Evolutionary conservation across 1,140 invertebrate species (phyloP).

Genomic region (Pseudobourletiella spinata): DNA sequence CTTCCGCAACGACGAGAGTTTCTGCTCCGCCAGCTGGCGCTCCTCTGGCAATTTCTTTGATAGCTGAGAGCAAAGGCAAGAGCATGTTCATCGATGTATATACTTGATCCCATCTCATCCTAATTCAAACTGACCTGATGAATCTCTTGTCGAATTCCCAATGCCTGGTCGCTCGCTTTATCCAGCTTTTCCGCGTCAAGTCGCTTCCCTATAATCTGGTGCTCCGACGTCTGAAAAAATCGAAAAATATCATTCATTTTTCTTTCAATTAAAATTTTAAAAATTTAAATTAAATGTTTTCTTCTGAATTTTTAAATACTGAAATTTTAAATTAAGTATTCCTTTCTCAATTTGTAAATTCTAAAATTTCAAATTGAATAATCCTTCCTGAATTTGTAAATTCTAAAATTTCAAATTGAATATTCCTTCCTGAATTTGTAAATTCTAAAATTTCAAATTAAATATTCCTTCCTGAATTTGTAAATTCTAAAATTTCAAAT

Average conservation of each 20-base stretch:
- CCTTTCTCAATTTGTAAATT: no score
- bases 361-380: no score
- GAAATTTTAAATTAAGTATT: no score
- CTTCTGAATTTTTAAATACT: no score
- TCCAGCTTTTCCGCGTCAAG: slow-evolving; percentile 48
- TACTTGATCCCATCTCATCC: not conserved
- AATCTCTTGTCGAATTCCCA: not conserved
- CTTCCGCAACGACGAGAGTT: slow-evolving; percentile 51
- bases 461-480: no score
- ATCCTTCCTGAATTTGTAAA: no score
- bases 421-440: no score
- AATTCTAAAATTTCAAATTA: no score
- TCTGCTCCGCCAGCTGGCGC: slow-evolving; percentile 50
- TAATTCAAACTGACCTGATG: not conserved
- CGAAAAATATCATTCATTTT: slow-evolving; percentile 15
- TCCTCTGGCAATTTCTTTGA: slow-evolving; percentile 46
- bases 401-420: no score
- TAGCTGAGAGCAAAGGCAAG: slow-evolving; percentile 39
- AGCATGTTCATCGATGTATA: not conserved
- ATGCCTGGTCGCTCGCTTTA: not conserved
- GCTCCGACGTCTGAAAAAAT: slow-evolving; percentile 55
- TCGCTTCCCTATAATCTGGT: slow-evolving; percentile 51
- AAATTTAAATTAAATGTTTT: not conserved
- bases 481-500: no score
- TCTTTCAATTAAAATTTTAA: slow-evolving; percentile 29